Evolutionary conservation across 2,888 invertebrate genomes (phyloP).

Genomic region (Mellilla xanthometata): DNA sequence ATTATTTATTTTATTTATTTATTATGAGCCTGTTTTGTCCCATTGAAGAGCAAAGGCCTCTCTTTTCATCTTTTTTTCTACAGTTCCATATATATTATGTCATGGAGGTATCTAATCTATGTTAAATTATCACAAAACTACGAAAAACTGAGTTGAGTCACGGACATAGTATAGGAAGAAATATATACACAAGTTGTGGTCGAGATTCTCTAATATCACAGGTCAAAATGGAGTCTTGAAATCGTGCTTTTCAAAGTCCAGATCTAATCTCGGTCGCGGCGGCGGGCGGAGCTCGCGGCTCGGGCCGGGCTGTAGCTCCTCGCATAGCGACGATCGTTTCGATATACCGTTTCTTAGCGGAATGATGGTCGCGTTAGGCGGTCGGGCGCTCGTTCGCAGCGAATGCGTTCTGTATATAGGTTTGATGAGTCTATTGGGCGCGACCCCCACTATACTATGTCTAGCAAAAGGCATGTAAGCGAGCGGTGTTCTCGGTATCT

Average conservation of each 20-base stretch:
- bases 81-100: no score
- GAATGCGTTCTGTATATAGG: constrained; percentile 62
- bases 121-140: no score
- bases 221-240: constrained; percentile 75
- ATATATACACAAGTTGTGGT: constrained; percentile 40
- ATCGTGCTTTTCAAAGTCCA: constrained; percentile 54
- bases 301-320: constrained; percentile 39
- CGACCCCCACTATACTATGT: constrained; percentile 71
- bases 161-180: no score
- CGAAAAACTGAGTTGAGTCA: no score
- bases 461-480: constrained; percentile 55
- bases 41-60: no score
- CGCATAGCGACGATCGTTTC: constrained; percentile 67
- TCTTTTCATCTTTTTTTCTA: no score
- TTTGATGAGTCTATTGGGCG: constrained; percentile 61
- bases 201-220: constrained; percentile 66
- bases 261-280: constrained; percentile 30
- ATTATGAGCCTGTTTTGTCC: no score
- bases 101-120: no score
- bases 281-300: constrained; percentile 39
- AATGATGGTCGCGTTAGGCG: constrained; percentile 70
- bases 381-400: constrained; percentile 53
- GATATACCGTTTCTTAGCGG: constrained; percentile 62
- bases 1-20: no score
- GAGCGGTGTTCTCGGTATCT: constrained; percentile 77